Percentiles rank a stretch among this genome's conserved stretches.
Conservation (phyloP, 2,888 invertebrate species). For the Lottia scabra region DNA sequence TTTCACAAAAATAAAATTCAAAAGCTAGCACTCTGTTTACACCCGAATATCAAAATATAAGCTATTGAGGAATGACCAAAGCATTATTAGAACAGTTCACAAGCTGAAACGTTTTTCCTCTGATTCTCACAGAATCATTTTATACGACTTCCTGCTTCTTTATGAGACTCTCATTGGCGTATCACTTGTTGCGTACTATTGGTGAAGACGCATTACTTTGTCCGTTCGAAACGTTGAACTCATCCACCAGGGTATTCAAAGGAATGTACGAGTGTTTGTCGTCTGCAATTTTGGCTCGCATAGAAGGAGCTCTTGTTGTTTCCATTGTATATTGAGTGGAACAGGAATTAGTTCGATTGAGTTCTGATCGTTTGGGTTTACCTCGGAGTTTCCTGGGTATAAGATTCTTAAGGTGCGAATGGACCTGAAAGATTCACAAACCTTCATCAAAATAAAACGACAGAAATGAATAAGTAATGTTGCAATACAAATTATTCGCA, state of each 20-base stretch:
- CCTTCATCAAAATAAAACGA: too few relatives aligned
- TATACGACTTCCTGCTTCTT: too few relatives aligned
- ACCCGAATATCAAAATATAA: too few relatives aligned
- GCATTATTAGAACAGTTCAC: too few relatives aligned
- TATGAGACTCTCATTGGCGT: too few relatives aligned
- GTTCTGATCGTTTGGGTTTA: constrained; percentile 22
- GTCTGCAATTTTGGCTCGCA: neutral
- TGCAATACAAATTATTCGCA: too few relatives aligned
- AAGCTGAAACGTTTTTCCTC: too few relatives aligned
- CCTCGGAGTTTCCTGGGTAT: constrained; percentile 20
- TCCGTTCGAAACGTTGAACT: neutral
- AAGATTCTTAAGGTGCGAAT: constrained; percentile 17
- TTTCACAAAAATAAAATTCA: too few relatives aligned
- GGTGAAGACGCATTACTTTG: neutral
- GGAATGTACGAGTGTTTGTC: constrained; percentile 26
- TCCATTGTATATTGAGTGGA: constrained; percentile 31
- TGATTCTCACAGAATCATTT: too few relatives aligned
- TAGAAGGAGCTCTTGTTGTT: neutral
- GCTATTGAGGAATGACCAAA: too few relatives aligned
- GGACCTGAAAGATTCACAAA: constrained; percentile 21
- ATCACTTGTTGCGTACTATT: neutral
- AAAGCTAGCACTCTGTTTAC: too few relatives aligned
- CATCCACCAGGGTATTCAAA: constrained; percentile 22
- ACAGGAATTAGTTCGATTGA: constrained; percentile 21
- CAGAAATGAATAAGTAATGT: too few relatives aligned